Percentiles rank a stretch among this genome's conserved stretches.
Evolutionary conservation across 1,140 invertebrate genomes (phyloP).

Genomic region (Tetramorium parvispinum): DNA sequence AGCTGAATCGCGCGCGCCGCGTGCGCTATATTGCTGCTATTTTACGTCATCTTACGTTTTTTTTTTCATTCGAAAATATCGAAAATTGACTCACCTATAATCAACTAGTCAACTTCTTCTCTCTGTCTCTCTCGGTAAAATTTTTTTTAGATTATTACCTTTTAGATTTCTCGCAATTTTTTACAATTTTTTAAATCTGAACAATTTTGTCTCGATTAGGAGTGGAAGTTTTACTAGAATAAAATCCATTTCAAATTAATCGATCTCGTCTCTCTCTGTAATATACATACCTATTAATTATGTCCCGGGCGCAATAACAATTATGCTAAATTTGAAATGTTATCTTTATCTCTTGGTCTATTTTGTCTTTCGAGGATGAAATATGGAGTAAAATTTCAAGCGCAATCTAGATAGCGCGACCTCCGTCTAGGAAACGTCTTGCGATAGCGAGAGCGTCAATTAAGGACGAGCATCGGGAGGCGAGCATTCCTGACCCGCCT

Average conservation of each 20-base stretch:
- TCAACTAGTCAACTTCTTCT: too few relatives aligned
- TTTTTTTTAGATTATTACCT: too few relatives aligned
- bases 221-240: background rate
- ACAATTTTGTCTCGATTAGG: background rate
- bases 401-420: conserved; percentile 42
- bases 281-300: too few relatives aligned
- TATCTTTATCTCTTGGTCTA: background rate
- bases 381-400: background rate
- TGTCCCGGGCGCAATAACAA: background rate
- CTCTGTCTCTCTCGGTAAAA: too few relatives aligned
- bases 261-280: too few relatives aligned
- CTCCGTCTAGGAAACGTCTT: conserved; percentile 70
- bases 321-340: background rate
- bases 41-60: too few relatives aligned
- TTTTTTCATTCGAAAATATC: too few relatives aligned
- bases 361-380: background rate
- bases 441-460: conserved; percentile 79
- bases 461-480: conserved; percentile 75
- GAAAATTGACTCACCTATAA: too few relatives aligned
- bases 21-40: too few relatives aligned
- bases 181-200: background rate
- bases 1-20: too few relatives aligned
- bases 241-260: background rate
- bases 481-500: conserved; percentile 72
- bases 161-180: background rate